Evolutionary conservation across 2,888 invertebrate genomes (phyloP), one percentile per base, ranked within the genome.

Genomic region (Nudaria mundana): DNA sequence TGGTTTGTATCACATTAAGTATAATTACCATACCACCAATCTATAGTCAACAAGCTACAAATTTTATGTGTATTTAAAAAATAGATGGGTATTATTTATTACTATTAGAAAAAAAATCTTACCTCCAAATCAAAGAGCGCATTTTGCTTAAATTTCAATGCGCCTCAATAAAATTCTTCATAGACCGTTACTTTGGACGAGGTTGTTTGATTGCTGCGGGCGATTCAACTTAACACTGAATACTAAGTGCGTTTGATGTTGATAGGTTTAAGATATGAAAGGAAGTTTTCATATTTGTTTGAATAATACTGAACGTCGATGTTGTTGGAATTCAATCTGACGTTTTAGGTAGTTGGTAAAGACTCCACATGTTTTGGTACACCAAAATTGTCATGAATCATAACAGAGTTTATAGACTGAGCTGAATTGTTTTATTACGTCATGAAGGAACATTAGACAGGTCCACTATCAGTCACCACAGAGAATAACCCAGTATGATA

Each of bases 261-360:
- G 54, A 67, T 64, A 59, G 53, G 66, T 65, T 67, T 54, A 47
- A 45, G 66, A 52, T 60, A 60, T 48, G 56, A 71, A 70, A 74
- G 81, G 83, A 84, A 79, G 84, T 81, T 81, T 74, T 75, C 71
- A 74, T 77, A 79, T 44, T 33, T 53, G 56, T 55, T 61, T 58
- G 34, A 53, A 60, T 55, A 62, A 55, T 46, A 55, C 30, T 23
- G 15, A 33, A 30, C 47, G 48, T 41, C 34, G 25, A 46, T 40
- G 59, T 64, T 62, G 48, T 57, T 63, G 63, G 59, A 58, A 64
- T 70, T 67, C 63, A 59, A 63, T 62, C 62, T 53, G 55, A 40
- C 48, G 57, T 58, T 62, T 53, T 56, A 45, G 12, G 15, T 26
- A 5, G 6, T 32, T 11, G 11, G 16, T 26, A 18, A 26, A 20